Conservation (phyloP, 2,888 invertebrate genomes). For the Zaprionus bogoriensis region DNA sequence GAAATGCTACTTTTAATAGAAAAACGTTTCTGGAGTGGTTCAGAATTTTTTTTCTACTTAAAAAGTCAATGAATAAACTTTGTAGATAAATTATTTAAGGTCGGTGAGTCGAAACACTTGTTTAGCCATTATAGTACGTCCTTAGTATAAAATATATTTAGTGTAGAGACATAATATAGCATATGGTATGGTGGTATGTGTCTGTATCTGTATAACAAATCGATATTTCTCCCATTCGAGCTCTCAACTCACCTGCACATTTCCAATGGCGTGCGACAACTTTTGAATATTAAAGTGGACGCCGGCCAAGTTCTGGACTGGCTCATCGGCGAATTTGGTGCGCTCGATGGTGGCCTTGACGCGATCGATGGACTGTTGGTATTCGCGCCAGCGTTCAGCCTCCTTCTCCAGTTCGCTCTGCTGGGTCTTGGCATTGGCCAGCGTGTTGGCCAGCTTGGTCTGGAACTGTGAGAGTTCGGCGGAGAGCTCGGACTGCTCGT, state of each 20-base stretch:
- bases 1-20: no score
- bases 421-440: constrained; percentile 92
- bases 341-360: constrained; percentile 89
- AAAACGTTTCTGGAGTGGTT: no score
- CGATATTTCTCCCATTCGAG: neutral
- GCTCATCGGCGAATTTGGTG: constrained; percentile 90
- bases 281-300: constrained; percentile 93
- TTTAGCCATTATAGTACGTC: no score
- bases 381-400: constrained; percentile 93
- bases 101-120: no score
- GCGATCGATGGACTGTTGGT: constrained; percentile 90
- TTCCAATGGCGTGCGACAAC: constrained; percentile 88
- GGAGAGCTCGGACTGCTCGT: constrained; percentile 92
- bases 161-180: no score
- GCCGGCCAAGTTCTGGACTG: constrained; percentile 90
- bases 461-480: constrained; percentile 92
- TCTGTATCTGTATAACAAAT: neutral
- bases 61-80: no score
- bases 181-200: neutral
- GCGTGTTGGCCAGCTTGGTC: constrained; percentile 90
- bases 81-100: no score
- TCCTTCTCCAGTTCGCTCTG: constrained; percentile 92
- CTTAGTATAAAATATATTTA: no score
- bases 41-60: no score
- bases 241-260: constrained; percentile 87